Evolutionary conservation across 2,797 vertebrate genomes (phyloP).

Genomic region (Vultur gryphus): DNA sequence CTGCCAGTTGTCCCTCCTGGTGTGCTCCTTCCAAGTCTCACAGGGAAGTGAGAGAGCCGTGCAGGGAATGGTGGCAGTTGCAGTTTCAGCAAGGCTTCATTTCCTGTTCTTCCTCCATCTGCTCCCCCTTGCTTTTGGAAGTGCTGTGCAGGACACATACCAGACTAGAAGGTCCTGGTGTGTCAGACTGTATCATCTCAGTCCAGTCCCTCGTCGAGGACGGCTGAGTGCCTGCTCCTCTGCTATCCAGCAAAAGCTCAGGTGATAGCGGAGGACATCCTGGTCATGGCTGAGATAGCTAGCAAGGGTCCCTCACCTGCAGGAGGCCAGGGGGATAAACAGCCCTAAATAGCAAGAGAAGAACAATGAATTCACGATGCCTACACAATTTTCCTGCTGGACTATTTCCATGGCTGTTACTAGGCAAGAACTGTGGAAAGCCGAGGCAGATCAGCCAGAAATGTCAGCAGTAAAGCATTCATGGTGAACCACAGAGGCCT

Average conservation of each 20-base stretch:
- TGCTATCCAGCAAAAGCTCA: not conserved
- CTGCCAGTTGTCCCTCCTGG: not conserved
- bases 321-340: not conserved
- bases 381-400: not conserved
- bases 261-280: not conserved
- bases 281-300: not conserved
- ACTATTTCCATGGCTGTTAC: not conserved
- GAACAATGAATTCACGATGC: not conserved
- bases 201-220: not conserved
- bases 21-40: not conserved
- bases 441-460: not conserved
- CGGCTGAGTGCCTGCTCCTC: rapidly evolving
- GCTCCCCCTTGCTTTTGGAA: not conserved
- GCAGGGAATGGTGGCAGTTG: not conserved
- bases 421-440: not conserved
- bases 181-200: not conserved
- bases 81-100: not conserved
- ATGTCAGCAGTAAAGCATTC: not conserved
- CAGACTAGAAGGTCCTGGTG: not conserved
- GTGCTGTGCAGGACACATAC: not conserved
- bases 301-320: not conserved
- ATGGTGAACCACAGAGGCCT: not conserved
- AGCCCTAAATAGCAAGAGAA: not conserved
- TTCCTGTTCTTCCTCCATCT: not conserved
- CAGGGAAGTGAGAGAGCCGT: not conserved